These are phyloP conservation scores for Alligator mississippiensis DNA, from an alignment of 2,113 vertebrate genomes.

Conservation along the genomic window DNA sequence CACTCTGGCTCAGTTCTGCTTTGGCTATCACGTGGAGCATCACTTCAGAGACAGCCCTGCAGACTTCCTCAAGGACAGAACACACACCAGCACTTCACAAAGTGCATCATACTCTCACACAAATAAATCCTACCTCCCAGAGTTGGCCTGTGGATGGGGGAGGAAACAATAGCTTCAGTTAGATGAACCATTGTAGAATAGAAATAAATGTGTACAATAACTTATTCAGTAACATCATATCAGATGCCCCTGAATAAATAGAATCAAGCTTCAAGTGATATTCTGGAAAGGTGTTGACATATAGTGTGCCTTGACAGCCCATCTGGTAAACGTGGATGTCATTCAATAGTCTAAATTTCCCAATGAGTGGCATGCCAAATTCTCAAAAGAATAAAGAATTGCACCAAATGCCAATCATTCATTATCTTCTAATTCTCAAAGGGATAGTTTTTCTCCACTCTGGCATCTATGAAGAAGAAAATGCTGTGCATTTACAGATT, in stretches of 20 bases:
- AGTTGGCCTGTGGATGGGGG: background rate
- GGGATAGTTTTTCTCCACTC: conserved; percentile 59
- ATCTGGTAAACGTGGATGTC: conserved; percentile 70
- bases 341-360: conserved; percentile 67
- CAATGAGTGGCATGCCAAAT: conserved; percentile 70
- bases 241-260: conserved; percentile 54
- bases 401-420: conserved; percentile 72
- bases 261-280: conserved; percentile 53
- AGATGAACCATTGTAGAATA: background rate
- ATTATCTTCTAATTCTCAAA: conserved; percentile 66
- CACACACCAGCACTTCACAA: background rate
- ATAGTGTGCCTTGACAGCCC: conserved; percentile 61
- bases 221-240: conserved; percentile 48
- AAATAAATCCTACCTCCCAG: background rate
- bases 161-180: background rate
- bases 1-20: background rate
- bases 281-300: conserved; percentile 65
- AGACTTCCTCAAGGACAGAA: background rate
- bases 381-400: conserved; percentile 76
- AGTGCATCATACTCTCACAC: rapidly evolving
- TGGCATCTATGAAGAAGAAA: conserved; percentile 40
- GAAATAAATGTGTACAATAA: background rate
- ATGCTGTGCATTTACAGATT: conserved; percentile 8
- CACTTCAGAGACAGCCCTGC: rapidly evolving
- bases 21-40: background rate